Percentiles rank a stretch among this genome's conserved stretches.
phyloP scores from a whole-genome alignment of 2,113 vertebrate species.

The Campylomormyrus numenius region DNA sequence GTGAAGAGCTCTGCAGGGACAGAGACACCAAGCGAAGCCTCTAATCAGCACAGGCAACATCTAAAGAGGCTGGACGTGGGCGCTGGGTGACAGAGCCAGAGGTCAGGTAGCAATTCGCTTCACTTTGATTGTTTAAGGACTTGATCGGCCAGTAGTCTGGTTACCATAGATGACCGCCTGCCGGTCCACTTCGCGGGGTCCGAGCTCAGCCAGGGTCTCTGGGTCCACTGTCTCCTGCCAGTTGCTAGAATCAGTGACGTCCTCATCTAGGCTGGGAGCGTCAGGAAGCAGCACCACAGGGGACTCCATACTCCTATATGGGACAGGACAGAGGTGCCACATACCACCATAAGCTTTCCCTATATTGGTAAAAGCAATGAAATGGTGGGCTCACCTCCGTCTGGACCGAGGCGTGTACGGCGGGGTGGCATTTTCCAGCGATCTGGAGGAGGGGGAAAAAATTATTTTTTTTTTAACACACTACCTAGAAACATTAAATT shows the following conservation, averaged over 20 bases:
- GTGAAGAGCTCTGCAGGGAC: slow-evolving; percentile 75
- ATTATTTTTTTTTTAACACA: not conserved
- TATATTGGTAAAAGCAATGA: not conserved
- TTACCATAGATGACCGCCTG: slow-evolving; percentile 91
- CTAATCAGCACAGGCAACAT: not conserved
- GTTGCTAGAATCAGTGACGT: slow-evolving; percentile 70
- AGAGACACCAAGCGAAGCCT: not conserved
- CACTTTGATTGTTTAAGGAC: not conserved
- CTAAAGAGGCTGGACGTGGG: not conserved
- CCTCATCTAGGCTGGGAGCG: slow-evolving; percentile 72
- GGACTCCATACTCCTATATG: slow-evolving; percentile 71
- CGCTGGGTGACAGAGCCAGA: not conserved
- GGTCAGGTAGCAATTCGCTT: too few relatives aligned
- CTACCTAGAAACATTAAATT: not conserved
- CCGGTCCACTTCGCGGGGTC: slow-evolving; percentile 71
- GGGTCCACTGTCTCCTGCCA: slow-evolving; percentile 78
- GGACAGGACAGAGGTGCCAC: not conserved
- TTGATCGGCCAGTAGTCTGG: not conserved
- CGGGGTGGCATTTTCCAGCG: slow-evolving; percentile 85
- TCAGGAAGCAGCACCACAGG: slow-evolving; percentile 67
- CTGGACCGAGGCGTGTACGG: slow-evolving; percentile 85
- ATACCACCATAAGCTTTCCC: not conserved
- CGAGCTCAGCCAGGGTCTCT: slow-evolving; percentile 63
- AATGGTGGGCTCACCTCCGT: slow-evolving; percentile 65
- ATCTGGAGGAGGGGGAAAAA: slow-evolving; percentile 59